Conservation (phyloP, 1,140 invertebrate genomes). For the Aporrectodea caliginosa region DNA sequence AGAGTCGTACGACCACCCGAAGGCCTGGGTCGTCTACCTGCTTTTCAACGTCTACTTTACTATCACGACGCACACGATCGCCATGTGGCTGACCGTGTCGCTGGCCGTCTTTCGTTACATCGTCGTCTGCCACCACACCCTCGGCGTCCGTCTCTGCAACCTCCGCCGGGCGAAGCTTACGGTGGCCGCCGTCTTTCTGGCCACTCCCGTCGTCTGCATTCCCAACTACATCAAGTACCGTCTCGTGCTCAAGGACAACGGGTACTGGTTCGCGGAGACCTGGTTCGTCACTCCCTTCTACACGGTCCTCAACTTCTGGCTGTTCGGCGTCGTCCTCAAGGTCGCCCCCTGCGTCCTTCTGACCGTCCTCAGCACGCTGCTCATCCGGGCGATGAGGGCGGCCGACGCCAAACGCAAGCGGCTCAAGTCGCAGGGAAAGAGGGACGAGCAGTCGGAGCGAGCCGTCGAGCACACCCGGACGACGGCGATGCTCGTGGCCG, state of each 20-base stretch:
- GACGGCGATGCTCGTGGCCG: slow-evolving; percentile 82
- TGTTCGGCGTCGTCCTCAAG: slow-evolving; percentile 22
- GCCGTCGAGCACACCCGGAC: slow-evolving; percentile 70
- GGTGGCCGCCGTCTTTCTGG: slow-evolving; percentile 68
- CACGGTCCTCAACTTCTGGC: slow-evolving; percentile 24
- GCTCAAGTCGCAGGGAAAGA: not conserved
- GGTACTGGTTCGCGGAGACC: not conserved
- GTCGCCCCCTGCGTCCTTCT: slow-evolving; percentile 72
- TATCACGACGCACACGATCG: slow-evolving; percentile 82
- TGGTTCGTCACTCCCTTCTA: not conserved
- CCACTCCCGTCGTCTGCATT: slow-evolving; percentile 71
- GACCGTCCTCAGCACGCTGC: slow-evolving; percentile 72
- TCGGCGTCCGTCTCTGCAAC: slow-evolving; percentile 68
- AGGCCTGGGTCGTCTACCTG: slow-evolving; percentile 39
- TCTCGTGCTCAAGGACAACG: slow-evolving; percentile 34
- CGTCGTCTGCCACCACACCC: slow-evolving; percentile 73
- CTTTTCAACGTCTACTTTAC: slow-evolving; percentile 63
- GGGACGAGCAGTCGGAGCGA: slow-evolving; percentile 28
- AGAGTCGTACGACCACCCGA: not conserved
- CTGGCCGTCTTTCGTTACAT: slow-evolving; percentile 90
- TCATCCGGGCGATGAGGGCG: slow-evolving; percentile 72
- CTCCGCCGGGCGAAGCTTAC: slow-evolving; percentile 70
- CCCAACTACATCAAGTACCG: slow-evolving; percentile 64
- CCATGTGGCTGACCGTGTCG: slow-evolving; percentile 86
- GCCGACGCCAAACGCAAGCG: slow-evolving; percentile 37